Conservation (phyloP, 2,113 vertebrate genomes). For the Aphelocoma coerulescens region DNA sequence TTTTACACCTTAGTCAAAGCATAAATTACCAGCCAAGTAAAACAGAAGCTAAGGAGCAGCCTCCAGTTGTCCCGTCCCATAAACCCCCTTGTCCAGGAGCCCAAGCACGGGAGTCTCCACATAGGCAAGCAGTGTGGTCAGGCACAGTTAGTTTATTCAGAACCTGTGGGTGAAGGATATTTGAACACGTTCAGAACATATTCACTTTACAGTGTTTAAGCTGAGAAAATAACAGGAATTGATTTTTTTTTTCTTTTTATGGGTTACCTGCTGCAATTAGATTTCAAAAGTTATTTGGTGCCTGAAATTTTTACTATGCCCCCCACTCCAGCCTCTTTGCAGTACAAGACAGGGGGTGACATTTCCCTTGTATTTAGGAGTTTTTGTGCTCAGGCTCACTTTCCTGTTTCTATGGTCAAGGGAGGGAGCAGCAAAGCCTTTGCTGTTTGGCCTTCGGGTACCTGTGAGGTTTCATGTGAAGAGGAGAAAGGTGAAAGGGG, state of each 20-base stretch:
- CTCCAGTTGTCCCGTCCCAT: background rate
- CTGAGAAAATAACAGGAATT: background rate
- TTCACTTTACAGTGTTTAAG: background rate
- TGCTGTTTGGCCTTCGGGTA: background rate
- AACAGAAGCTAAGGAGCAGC: background rate
- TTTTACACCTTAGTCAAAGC: background rate
- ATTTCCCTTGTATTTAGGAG: background rate
- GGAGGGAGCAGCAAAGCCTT: background rate
- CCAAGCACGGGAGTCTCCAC: rapidly evolving
- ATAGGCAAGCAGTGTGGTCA: rapidly evolving
- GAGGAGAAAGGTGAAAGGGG: background rate
- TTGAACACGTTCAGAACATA: background rate
- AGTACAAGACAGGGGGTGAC: background rate
- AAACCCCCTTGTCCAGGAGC: background rate
- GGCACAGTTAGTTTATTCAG: background rate
- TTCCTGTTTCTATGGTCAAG: background rate
- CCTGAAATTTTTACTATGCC: background rate
- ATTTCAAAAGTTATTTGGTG: background rate
- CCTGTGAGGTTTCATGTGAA: rapidly evolving
- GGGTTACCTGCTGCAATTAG: background rate
- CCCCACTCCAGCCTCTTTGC: background rate
- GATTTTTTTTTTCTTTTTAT: background rate
- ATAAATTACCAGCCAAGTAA: background rate
- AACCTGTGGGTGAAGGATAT: background rate
- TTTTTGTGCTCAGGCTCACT: background rate